A percentile compares a stretch with the other conserved stretches of the same genome.
Conservation (phyloP, 1,140 invertebrate genomes). For the Brachionus angularis region DNA sequence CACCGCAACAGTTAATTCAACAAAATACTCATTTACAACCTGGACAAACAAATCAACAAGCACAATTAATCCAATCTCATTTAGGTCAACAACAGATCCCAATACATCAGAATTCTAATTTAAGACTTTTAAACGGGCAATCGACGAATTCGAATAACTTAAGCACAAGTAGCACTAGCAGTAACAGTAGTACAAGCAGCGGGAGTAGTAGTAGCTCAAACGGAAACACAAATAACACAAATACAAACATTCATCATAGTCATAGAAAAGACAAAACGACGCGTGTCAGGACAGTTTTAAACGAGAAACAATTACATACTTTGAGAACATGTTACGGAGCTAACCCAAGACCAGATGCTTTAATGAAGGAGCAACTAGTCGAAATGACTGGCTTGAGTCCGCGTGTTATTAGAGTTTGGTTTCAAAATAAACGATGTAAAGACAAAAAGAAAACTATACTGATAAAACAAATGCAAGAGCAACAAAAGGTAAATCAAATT, state of each 20-base stretch:
- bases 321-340: constrained; percentile 82
- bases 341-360: constrained; percentile 92
- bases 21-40: not conserved
- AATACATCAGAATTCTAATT: not conserved
- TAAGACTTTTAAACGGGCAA: not conserved
- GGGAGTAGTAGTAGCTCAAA: too few species aligned
- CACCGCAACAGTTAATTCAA: not conserved
- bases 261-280: constrained; percentile 73
- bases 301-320: constrained; percentile 96
- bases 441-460: constrained; percentile 96
- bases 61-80: too few species aligned
- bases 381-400: constrained; percentile 96
- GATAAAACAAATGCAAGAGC: constrained; percentile 92
- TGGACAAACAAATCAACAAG: not conserved
- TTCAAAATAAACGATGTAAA: constrained; percentile 97
- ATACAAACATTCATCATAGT: not conserved
- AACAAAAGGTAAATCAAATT: constrained; percentile 86
- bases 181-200: not conserved
- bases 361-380: constrained; percentile 98
- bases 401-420: constrained; percentile 94
- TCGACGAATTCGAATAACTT: not conserved
- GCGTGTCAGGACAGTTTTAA: constrained; percentile 90
- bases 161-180: not conserved
- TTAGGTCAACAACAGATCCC: too few species aligned
- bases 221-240: too few species aligned